Evolutionary conservation across 2,888 invertebrate species (phyloP), one percentile per base, ranked within the genome.

Genomic region (Myopa tessellatipennis): DNA sequence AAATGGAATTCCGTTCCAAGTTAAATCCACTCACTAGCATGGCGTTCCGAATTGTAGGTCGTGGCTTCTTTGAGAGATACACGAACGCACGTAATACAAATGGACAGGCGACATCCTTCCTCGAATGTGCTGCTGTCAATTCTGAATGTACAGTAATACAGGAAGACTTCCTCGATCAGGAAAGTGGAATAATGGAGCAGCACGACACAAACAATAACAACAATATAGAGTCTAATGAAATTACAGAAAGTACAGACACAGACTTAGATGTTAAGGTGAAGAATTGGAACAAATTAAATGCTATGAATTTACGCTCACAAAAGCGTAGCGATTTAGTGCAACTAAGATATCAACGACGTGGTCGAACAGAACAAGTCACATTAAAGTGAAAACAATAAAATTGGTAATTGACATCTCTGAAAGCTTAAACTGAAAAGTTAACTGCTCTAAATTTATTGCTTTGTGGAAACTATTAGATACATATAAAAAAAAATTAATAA

Each of bases 1-100:
- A 91, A 86, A 89, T 90, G 83, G 90, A 91, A 80, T 90, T 89
- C 80, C 88, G 87, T 45, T 88, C 90, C 3, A 88, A 88, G 77
- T 79, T 83, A 10, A 90, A 88, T 84, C 85, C 89, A 12, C 71
- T 89, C 61, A 87, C 87, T 4, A 83, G 85, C 77, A 86, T 89
- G 85, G 88, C 87, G 8, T 89, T 89, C 80, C 86, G 88, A 18
- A 84, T 89, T 50, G 83, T 89, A n/a, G 88, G 88, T 4, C 86
- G 85, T 12, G 87, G 87, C 7, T 84, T 89, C 79, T 89, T 89
- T 78, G 84, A 83, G 61, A 87, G 86, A 82, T 89, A 88, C 70
- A 84, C 85, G 10, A 87, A 87, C 68, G 83, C 84, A 8, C 81
- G 77, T 5, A 87, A 87, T 78, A 83, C 82, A 6, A 76, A 83